Conservation (phyloP, 2,888 invertebrate species). For the Leucophenga montana region DNA sequence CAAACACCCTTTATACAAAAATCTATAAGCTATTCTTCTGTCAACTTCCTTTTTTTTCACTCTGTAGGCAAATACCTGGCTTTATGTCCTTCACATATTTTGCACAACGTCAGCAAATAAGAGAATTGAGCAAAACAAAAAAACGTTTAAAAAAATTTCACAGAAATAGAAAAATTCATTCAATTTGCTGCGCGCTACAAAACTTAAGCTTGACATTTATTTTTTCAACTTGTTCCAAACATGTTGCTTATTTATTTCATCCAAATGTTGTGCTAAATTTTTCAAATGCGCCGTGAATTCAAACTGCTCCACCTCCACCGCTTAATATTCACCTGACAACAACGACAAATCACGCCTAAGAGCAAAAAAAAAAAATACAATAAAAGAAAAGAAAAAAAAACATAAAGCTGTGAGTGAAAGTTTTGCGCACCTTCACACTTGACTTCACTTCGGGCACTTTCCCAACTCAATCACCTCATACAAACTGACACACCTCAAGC, state of each 20-base stretch:
- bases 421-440: slow-evolving; percentile 23
- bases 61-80: background rate
- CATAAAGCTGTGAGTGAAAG: slow-evolving; percentile 10
- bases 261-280: background rate
- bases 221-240: background rate
- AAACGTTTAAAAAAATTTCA: background rate
- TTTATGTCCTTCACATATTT: slow-evolving; percentile 15
- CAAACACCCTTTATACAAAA: too few relatives aligned
- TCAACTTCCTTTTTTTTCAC: background rate
- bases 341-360: background rate
- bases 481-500: background rate
- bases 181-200: slow-evolving; percentile 7
- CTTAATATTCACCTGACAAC: background rate
- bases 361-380: background rate
- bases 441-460: slow-evolving; percentile 12
- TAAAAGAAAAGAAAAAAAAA: background rate
- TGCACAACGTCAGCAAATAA: background rate
- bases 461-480: too few relatives aligned
- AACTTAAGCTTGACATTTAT: slow-evolving; percentile 19
- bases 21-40: too few relatives aligned
- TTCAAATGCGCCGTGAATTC: background rate
- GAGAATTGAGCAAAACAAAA: background rate
- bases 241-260: slow-evolving; percentile 11
- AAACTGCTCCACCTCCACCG: background rate
- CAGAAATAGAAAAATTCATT: slow-evolving; percentile 3